These are phyloP conservation scores for Australoheros facetus DNA, from an alignment of 2,797 vertebrate genomes.

Conservation along the genomic window DNA sequence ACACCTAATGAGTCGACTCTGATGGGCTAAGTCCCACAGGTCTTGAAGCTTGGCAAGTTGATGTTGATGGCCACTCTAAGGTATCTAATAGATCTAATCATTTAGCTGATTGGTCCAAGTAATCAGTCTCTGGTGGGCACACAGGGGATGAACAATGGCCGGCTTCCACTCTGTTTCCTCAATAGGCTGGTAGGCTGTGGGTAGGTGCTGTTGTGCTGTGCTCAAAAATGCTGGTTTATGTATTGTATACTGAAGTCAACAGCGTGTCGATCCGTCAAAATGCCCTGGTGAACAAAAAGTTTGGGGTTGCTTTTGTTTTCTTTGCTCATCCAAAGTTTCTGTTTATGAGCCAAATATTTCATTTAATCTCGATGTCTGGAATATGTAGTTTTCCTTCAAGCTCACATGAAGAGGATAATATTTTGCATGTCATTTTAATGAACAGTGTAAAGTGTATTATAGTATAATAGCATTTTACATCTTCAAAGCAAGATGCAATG, in stretches of 20 bases:
- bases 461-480: conserved; percentile 40
- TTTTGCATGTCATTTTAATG: conserved; percentile 68
- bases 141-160: conserved; percentile 69
- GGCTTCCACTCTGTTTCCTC: conserved; percentile 26
- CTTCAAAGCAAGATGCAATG: conserved; percentile 60
- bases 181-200: conserved; percentile 8
- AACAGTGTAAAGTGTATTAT: conserved; percentile 49
- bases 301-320: conserved; percentile 24
- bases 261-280: conserved; percentile 8
- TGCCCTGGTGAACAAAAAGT: conserved; percentile 31
- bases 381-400: conserved; percentile 44
- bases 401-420: conserved; percentile 24
- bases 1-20: conserved; percentile 80
- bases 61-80: conserved; percentile 72
- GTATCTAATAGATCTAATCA: conserved; percentile 82
- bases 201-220: background rate
- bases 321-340: conserved; percentile 42
- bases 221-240: background rate
- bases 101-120: conserved; percentile 80
- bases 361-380: conserved; percentile 36
- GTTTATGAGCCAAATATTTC: conserved; percentile 50
- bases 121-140: conserved; percentile 79
- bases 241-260: conserved; percentile 2
- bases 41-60: conserved; percentile 66
- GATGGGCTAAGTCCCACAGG: conserved; percentile 76